Evolutionary conservation across 1,140 invertebrate species (phyloP), one percentile per base, ranked within the genome.

Genomic region (Neodiprion fabricii): DNA sequence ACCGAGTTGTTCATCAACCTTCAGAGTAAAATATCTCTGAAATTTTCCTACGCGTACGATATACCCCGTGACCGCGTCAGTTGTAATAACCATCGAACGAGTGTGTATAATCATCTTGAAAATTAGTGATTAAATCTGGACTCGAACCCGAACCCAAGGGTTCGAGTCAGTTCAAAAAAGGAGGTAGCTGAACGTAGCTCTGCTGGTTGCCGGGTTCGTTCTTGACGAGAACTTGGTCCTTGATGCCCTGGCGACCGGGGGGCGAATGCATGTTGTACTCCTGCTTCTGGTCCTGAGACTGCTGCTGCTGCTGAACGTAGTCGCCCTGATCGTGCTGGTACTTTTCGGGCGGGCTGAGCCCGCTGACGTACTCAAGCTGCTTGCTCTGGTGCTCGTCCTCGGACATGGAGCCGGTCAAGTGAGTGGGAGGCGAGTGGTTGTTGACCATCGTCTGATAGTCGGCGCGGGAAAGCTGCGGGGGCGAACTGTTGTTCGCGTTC

Each of bases 131-230:
- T 75, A 79, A 75, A 77, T 80, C 74, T 77, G 76, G 75, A 75
- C 77, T 76, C 10, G 61, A 61, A 71, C 70, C 76, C 73, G 80
- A 84, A 82, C 75, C 80, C 77, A 74, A 86, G 85, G 81, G 82
- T 84, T 83, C 84, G 83, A 83, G 84, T 92, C 91, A 94, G 89
- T 93, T 93, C 90, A 93, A 90, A 93, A 94, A 93, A 91, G 92
- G 92, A 88, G 93, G 93, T 85, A 94, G 86, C 66, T 92, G 91
- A 9, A 93, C 92, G 79, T 93, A 93, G 70, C 88, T 91, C 81
- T 91, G 92, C 76, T 90, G 89, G 23, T 82, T 87, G 49, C 87
- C 91, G 9, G 91, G 90, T 76, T 93, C 92, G 81, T 89, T 91
- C 79, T 93, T 93, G 40, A 92, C 89, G 48, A 85, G 77, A 3